These are phyloP conservation scores for Campoplex nolae DNA, from an alignment of 2,888 invertebrate genomes.

Conservation along the genomic window DNA sequence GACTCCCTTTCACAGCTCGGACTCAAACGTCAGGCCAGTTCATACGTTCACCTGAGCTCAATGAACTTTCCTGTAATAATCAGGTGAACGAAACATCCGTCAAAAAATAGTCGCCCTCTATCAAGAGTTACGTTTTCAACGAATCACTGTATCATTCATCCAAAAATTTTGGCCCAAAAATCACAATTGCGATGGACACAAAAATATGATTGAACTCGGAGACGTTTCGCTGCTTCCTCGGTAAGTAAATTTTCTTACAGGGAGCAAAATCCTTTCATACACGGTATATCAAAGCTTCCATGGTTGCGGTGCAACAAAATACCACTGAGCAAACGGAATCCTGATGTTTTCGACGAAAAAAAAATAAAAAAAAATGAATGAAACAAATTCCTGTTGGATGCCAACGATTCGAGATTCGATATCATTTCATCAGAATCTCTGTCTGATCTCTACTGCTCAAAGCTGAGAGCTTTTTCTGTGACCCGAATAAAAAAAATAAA, in stretches of 20 bases:
- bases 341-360: too few relatives aligned
- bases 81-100: not conserved
- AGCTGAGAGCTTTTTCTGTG: not conserved
- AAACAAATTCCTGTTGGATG: too few relatives aligned
- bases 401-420: not conserved
- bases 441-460: not conserved
- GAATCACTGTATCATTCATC: not conserved
- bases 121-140: not conserved
- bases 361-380: too few relatives aligned
- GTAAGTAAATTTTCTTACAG: not conserved
- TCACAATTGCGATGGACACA: not conserved
- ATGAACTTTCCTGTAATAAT: constrained; percentile 38
- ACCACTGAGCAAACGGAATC: too few relatives aligned
- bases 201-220: not conserved
- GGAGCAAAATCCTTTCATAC: too few relatives aligned
- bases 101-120: not conserved
- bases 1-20: too few relatives aligned
- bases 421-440: not conserved
- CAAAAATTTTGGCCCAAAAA: not conserved
- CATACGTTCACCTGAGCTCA: constrained; percentile 16
- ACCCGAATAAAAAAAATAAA: not conserved
- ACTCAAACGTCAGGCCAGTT: not conserved
- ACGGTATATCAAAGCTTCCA: too few relatives aligned
- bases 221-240: not conserved
- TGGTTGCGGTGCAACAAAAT: too few relatives aligned